A percentile compares a stretch with the other conserved stretches of the same genome.
Evolutionary conservation across 2,797 vertebrate genomes (phyloP).

Genomic region (Liparis tanakae): DNA sequence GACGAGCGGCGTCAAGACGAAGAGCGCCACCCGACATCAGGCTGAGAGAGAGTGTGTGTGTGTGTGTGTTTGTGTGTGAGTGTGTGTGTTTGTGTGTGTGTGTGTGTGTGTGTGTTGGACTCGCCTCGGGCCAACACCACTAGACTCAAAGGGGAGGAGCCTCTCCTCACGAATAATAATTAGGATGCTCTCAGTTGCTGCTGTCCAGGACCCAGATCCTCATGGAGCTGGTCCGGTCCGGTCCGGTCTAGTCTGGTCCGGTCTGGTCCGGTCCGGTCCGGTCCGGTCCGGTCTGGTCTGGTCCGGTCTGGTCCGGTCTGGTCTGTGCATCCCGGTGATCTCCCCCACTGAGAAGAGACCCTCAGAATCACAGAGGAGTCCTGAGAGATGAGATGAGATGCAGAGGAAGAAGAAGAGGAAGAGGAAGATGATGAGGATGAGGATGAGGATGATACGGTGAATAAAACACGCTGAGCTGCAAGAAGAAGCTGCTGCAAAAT

Average conservation of each 20-base stretch:
- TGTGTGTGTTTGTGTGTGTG: not conserved
- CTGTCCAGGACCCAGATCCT: no score
- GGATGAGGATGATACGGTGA: not conserved
- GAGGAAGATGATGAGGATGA: no score
- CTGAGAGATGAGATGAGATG: not conserved
- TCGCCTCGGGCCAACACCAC: constrained; percentile 62
- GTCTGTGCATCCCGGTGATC: no score
- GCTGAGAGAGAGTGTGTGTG: no score
- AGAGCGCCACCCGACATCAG: no score
- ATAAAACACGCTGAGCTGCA: constrained; percentile 11
- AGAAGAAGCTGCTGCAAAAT: not conserved
- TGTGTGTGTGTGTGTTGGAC: constrained; percentile 40
- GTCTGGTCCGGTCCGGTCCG: no score
- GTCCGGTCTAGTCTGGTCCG: no score
- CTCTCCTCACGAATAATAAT: constrained; percentile 75
- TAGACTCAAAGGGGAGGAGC: constrained; percentile 63
- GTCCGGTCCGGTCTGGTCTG: no score
- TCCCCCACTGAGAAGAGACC: not conserved
- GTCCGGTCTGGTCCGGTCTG: no score
- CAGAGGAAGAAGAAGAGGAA: no score
- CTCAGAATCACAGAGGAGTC: not conserved
- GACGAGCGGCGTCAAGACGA: constrained; percentile 38
- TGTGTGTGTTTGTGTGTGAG: no score
- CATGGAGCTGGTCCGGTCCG: no score
- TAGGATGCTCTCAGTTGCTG: constrained; percentile 61